These are phyloP conservation scores for Aphidius colemani DNA, from an alignment of 2,888 invertebrate genomes.

Conservation along the genomic window DNA sequence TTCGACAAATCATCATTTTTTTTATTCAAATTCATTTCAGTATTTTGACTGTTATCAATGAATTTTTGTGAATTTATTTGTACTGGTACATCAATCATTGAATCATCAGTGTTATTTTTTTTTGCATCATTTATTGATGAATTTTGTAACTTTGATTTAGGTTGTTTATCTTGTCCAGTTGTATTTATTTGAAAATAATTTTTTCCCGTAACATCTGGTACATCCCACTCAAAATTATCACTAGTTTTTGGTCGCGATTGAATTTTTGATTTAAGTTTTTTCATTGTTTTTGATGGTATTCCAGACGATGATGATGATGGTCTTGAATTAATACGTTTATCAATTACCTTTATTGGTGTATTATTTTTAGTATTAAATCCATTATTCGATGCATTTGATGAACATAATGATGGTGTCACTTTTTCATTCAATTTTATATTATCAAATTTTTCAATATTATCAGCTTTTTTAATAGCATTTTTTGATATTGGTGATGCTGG, in stretches of 20 bases:
- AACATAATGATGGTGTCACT: constrained; percentile 10
- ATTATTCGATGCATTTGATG: constrained; percentile 18
- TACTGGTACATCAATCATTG: too few species aligned
- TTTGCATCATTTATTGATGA: too few species aligned
- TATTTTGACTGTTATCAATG: too few species aligned
- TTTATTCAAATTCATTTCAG: too few species aligned
- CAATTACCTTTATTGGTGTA: constrained; percentile 2
- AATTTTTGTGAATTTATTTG: too few species aligned
- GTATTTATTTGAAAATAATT: constrained; percentile 18
- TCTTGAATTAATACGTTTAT: constrained; percentile 14
- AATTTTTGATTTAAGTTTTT: constrained; percentile 20
- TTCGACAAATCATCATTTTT: too few species aligned
- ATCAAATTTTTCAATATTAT: constrained; percentile 3
- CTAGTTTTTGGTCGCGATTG: constrained; percentile 31
- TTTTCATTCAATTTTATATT: constrained; percentile 3
- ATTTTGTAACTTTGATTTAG: neutral
- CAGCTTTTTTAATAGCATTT: neutral
- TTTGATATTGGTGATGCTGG: neutral
- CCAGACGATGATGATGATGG: constrained; percentile 16
- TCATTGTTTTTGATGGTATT: constrained; percentile 6
- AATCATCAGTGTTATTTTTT: too few species aligned
- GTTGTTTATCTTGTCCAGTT: neutral
- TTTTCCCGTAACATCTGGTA: constrained; percentile 29
- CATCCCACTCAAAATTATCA: constrained; percentile 34
- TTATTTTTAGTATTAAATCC: constrained; percentile 7